Evolutionary conservation across 2,797 vertebrate genomes (phyloP), one percentile per base, ranked within the genome.

Genomic region (Loriculus beryllinus): DNA sequence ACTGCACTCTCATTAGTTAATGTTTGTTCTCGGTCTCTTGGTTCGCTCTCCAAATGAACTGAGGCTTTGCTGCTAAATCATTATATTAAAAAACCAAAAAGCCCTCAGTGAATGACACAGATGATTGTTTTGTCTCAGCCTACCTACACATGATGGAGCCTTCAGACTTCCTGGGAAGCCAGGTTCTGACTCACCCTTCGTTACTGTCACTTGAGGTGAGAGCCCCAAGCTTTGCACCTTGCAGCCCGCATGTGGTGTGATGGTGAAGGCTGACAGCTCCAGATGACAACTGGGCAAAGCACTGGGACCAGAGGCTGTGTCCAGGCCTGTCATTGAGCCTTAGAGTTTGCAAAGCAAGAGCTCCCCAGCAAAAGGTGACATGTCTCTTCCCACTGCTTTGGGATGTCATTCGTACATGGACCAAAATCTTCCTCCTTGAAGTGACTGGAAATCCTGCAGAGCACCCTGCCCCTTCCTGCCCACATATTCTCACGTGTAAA

Each of bases 401-500:
- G 10, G 26, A 7, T 67, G 23, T 67, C 21, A 20, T 70, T 60
- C 86, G 49, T 10, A 26, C 43, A 20, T 8, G 14, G 26, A 68
- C 47, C 31, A 5, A 51, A 63, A 56, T 86, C 28, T 37, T 75
- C 7, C 40, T n/a, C 29, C 25, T 67, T 68, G n/a, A 29, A 72
- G 56, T 23, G 51, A 42, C 10, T 35, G 29, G 26, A 70, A 19
- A 59, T 71, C 11, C 29, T 80, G 14, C 21, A 62, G 37, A 8
- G 2, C 13, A 80, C 20, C 33, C 29, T 72, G 15, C 23, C 31
- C 31, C 22, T 79, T 84, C 35, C 43, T 76, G 35, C 12, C 42
- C 42, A 49, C 52, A 7, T 0, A 0, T 22, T 1, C 0, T 35
- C 26, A 23, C 0, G 0, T 54, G 52, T 48, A 33, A 64, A 79